Evolutionary conservation across 2,888 invertebrate species (phyloP).

Genomic region (Melinaea marsaeus): DNA sequence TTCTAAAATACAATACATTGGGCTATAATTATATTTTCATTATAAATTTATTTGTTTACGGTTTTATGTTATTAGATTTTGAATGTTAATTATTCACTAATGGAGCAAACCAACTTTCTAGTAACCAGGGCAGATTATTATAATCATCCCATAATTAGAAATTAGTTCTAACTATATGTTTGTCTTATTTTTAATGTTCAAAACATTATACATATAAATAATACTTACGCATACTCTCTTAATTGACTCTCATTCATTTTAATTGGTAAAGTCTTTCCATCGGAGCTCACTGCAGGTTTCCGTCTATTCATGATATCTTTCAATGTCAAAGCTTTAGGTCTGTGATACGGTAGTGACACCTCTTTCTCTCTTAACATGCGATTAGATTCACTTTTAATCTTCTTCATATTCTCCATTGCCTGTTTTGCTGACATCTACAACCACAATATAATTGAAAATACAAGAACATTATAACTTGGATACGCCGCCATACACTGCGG

Average conservation of each 20-base stretch:
- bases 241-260: slow-evolving; percentile 84
- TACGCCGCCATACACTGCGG: too few relatives aligned
- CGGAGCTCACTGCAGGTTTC: slow-evolving; percentile 53
- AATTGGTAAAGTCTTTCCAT: slow-evolving; percentile 67
- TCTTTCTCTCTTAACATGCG: slow-evolving; percentile 86
- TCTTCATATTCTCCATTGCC: slow-evolving; percentile 83
- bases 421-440: slow-evolving; percentile 81
- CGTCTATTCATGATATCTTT: slow-evolving; percentile 84
- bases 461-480: too few relatives aligned
- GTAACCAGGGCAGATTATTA: too few relatives aligned
- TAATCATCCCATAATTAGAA: too few relatives aligned
- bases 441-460: neutral
- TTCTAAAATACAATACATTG: slow-evolving; percentile 58
- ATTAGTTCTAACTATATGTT: too few relatives aligned
- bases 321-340: slow-evolving; percentile 86
- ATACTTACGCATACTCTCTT: slow-evolving; percentile 80
- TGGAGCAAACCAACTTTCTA: too few relatives aligned
- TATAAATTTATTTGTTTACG: too few relatives aligned
- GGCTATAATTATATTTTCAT: too few relatives aligned
- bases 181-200: neutral
- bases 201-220: slow-evolving; percentile 1
- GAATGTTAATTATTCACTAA: too few relatives aligned
- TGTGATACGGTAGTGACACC: slow-evolving; percentile 90
- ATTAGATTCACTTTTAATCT: slow-evolving; percentile 91
- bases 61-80: too few relatives aligned